Percentiles rank a stretch among this genome's conserved stretches.
These are phyloP conservation scores for Megaceryle alcyon DNA, from an alignment of 2,797 vertebrate species.

Conservation along the genomic window DNA sequence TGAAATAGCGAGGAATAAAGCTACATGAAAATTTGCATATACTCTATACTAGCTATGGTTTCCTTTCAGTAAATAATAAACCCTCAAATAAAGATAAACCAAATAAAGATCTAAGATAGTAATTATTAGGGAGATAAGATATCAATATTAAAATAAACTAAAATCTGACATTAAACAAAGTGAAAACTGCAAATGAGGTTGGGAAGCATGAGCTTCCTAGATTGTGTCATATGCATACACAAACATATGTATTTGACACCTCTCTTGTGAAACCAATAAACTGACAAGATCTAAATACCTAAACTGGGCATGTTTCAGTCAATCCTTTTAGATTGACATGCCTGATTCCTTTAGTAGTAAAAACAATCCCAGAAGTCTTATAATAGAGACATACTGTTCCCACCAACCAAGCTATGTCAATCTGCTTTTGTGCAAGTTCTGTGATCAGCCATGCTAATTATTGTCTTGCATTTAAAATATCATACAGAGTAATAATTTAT, in stretches of 20 bases:
- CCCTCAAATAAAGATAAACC: background rate
- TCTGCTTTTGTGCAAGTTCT: background rate
- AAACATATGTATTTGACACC: background rate
- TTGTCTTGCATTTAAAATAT: background rate
- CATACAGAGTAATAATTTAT: background rate
- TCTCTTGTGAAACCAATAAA: background rate
- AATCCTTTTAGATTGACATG: background rate
- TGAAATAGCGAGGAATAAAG: background rate
- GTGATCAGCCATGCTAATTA: background rate
- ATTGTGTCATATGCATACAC: background rate
- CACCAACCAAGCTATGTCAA: background rate
- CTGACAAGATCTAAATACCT: background rate
- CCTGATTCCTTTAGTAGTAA: background rate
- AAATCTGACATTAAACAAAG: background rate
- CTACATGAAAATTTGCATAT: background rate
- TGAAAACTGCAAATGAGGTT: background rate
- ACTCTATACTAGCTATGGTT: background rate
- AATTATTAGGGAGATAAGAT: background rate
- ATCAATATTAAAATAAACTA: background rate
- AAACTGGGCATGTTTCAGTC: background rate
- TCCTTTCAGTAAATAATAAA: background rate
- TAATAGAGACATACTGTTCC: background rate
- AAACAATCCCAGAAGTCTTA: background rate
- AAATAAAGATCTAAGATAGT: background rate
- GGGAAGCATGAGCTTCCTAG: background rate